Conservation (phyloP, 2,888 invertebrate species). For the Brenthis daphne region DNA sequence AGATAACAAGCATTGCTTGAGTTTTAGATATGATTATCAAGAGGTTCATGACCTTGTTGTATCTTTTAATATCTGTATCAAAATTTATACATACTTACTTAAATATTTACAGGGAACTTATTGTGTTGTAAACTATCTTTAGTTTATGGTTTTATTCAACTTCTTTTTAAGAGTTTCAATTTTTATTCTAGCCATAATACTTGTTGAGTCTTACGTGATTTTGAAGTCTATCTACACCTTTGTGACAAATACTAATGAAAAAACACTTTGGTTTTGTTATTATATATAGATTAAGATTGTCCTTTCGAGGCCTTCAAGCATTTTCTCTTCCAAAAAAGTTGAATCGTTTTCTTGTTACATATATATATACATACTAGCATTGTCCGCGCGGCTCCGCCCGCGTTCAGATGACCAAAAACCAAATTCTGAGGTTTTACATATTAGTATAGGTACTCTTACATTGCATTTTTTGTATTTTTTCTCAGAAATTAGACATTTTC, state of each 20-base stretch:
- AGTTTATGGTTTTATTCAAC: neutral
- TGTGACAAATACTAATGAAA: neutral
- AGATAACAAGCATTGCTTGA: constrained; percentile 16
- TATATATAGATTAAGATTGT: neutral
- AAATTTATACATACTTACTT: constrained; percentile 3
- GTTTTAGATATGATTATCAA: constrained; percentile 20
- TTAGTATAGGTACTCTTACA: no score
- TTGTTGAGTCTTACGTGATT: no score
- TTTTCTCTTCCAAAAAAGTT: neutral
- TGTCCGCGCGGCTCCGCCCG: no score
- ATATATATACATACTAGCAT: no score
- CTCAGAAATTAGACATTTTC: no score
- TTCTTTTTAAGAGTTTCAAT: neutral
- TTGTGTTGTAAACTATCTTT: neutral
- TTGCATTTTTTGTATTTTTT: no score
- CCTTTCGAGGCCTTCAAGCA: neutral
- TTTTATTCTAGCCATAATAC: no score
- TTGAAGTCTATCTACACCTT: neutral
- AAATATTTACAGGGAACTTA: constrained; percentile 10
- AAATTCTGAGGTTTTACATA: no score
- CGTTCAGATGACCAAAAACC: no score
- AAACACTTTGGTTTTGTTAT: no score
- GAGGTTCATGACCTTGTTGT: constrained; percentile 31
- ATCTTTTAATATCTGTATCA: constrained; percentile 7
- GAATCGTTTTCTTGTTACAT: no score